Conservation (phyloP, 2,113 vertebrate genomes). For the Ochotona princeps region DNA sequence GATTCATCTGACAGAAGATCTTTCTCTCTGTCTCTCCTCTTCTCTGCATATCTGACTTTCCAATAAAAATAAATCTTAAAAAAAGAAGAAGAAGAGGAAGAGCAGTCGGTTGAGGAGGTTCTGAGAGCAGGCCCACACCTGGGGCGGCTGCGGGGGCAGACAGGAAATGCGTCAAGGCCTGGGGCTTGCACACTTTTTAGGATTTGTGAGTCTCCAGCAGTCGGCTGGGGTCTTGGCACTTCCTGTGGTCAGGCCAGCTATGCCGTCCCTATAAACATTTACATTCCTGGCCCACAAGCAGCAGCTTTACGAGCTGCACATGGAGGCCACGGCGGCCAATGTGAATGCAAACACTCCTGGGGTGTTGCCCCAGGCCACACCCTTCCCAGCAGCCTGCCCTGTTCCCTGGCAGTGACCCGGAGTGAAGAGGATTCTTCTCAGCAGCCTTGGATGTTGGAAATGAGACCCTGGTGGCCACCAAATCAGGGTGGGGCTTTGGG, state of each 20-base stretch:
- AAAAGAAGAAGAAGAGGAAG: too few species aligned
- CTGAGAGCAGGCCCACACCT: too few species aligned
- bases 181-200: too few species aligned
- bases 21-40: too few species aligned
- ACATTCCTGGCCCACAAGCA: not conserved
- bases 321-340: not conserved
- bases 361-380: not conserved
- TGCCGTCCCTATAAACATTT: slow-evolving; percentile 23
- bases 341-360: not conserved
- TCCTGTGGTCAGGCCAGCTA: slow-evolving; percentile 12
- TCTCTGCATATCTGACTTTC: too few species aligned
- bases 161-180: too few species aligned
- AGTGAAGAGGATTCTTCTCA: not conserved
- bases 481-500: too few species aligned
- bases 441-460: not conserved
- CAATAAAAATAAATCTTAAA: too few species aligned
- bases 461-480: rapidly evolving
- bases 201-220: too few species aligned
- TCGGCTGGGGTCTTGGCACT: not conserved
- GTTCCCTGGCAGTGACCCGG: rapidly evolving
- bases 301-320: not conserved
- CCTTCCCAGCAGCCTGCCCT: not conserved
- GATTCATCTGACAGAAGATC: too few species aligned
- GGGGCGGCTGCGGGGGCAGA: too few species aligned
- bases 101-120: too few species aligned